A percentile compares a stretch with the other conserved stretches of the same genome.
Evolutionary conservation across 2,113 vertebrate species (phyloP).

Genomic region (Phaetusa simplex): DNA sequence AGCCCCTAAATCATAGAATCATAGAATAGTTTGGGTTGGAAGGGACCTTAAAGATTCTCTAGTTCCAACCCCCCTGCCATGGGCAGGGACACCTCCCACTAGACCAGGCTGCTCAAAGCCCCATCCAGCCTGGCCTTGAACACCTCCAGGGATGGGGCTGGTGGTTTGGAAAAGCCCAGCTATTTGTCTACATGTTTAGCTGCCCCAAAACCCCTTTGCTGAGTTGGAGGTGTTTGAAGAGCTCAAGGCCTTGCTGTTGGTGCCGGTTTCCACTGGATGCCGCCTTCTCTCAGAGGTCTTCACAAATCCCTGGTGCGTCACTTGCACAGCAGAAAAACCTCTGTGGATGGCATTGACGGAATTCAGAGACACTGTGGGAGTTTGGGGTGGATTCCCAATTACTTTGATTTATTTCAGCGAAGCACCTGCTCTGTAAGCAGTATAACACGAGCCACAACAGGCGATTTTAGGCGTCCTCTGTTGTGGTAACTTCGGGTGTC

Average conservation of each 20-base stretch:
- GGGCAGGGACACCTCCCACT: neutral
- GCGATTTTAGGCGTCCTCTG: neutral
- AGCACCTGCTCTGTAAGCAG: neutral
- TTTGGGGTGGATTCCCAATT: neutral
- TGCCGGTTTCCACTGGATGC: neutral
- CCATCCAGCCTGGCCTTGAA: neutral
- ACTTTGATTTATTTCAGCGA: neutral
- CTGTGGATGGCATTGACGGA: accelerated
- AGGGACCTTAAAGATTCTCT: neutral
- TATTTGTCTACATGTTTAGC: neutral
- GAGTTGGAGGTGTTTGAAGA: neutral
- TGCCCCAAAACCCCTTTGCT: neutral
- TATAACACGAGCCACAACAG: neutral
- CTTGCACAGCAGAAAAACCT: neutral
- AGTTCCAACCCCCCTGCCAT: neutral
- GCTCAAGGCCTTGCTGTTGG: neutral
- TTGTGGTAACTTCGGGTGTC: neutral
- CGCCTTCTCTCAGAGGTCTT: neutral
- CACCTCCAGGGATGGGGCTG: neutral
- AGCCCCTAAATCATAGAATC: neutral
- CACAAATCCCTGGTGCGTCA: neutral
- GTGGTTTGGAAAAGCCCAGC: neutral
- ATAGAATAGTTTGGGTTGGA: neutral
- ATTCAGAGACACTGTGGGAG: neutral
- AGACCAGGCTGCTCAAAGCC: neutral